A percentile compares a stretch with the other conserved stretches of the same genome.
phyloP scores from a whole-genome alignment of 2,797 vertebrate species.

The Siniperca obscura region DNA sequence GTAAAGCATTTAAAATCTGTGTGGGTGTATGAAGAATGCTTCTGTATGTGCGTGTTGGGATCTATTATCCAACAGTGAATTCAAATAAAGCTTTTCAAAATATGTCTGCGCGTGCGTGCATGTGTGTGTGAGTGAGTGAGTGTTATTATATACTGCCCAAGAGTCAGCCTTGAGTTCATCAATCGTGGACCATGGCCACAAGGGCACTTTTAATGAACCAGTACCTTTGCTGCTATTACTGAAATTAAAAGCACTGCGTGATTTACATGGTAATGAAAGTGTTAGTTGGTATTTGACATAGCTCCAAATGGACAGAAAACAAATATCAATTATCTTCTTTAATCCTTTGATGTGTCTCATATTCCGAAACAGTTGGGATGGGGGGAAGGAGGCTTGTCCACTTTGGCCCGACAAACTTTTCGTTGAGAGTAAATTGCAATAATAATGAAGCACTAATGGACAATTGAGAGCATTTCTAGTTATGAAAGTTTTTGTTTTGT shows the following conservation, averaged over 20 bases:
- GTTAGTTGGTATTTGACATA: constrained; percentile 51
- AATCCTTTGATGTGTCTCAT: constrained; percentile 53
- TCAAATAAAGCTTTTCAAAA: constrained; percentile 19
- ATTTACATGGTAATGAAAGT: constrained; percentile 68
- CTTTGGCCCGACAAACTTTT: constrained; percentile 21
- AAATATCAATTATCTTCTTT: constrained; percentile 67
- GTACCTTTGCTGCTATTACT: constrained; percentile 50
- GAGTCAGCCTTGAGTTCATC: constrained; percentile 45
- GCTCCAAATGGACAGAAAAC: constrained; percentile 63
- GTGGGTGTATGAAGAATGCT: constrained; percentile 29
- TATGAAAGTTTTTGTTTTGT: background rate
- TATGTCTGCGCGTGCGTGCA: background rate
- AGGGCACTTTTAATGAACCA: constrained; percentile 60
- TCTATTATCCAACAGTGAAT: constrained; percentile 21
- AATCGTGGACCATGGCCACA: constrained; percentile 34
- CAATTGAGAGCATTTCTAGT: constrained; percentile 17
- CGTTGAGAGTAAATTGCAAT: constrained; percentile 42
- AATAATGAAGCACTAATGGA: constrained; percentile 45
- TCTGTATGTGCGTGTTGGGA: background rate
- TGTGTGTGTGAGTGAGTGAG: no score
- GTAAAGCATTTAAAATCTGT: constrained; percentile 27
- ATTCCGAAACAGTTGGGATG: constrained; percentile 30
- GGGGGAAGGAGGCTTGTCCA: background rate
- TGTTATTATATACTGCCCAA: constrained; percentile 9
- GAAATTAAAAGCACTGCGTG: constrained; percentile 58